Evolutionary conservation across 2,888 invertebrate species (phyloP), one percentile per base, ranked within the genome.

Genomic region (Andrena dorsata): DNA sequence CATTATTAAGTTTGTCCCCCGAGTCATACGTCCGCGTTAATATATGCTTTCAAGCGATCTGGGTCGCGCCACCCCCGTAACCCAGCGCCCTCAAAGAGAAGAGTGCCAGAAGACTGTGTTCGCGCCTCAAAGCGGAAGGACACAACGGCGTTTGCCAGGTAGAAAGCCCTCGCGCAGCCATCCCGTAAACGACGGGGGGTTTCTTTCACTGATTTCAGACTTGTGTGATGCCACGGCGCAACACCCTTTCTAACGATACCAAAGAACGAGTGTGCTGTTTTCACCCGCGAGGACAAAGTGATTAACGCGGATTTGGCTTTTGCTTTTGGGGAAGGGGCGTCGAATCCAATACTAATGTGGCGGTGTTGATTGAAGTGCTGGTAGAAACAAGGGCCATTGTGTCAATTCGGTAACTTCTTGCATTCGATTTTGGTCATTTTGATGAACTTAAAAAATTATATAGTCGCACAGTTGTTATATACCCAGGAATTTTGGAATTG

Each of bases 1-100:
- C 81, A 75, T 87, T 88, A 87, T 86, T 87, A 86, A 88, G 87
- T 88, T 87, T 83, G 80, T 80, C 74, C 70, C 56, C 81, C 66
- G 76, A 80, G 77, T 82, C 82, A 63, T 81, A 74, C 61, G 72
- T 83, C 75, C 79, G 77, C 72, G 84, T 83, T 88, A 88, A 88
- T 88, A 80, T 61, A 77, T 71, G 82, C 77, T 88, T 86, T 75
- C 84, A 60, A 66, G 73, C 65, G 68, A 80, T 77, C 64, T 80
- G 56, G 73, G 81, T 81, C 76, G 69, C 65, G 66, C 23, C 23
- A 56, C 71, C 66, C 35, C 41, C 70, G 26, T 35, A 26, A 26
- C 51, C 41, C 13, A 13, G 26, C n/a, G 72, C 16, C 51, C 70
- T 35, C 80, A 53, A 60, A 66, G 60, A 61, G 58, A 78, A 56